Conservation (phyloP, 2,797 vertebrate genomes). For the Brachyrhaphis roseni region DNA sequence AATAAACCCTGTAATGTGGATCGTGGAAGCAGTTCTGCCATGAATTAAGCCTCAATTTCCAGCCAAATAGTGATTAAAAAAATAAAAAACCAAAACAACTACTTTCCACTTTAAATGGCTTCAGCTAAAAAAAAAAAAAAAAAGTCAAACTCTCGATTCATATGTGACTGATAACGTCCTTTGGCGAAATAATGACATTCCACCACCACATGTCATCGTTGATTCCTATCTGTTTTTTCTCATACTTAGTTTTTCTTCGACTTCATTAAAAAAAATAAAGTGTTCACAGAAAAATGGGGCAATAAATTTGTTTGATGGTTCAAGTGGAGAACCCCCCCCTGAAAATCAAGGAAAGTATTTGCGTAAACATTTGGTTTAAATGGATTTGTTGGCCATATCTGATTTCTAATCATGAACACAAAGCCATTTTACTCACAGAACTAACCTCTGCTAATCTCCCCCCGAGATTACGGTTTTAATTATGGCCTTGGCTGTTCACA, state of each 20-base stretch:
- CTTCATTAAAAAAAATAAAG: not conserved
- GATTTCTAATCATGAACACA: not conserved
- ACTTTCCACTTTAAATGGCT: not conserved
- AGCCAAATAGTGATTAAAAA: not conserved
- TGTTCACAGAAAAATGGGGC: not conserved
- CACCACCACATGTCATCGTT: not conserved
- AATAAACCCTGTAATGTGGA: not conserved
- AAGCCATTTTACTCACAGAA: not conserved
- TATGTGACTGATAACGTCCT: not conserved
- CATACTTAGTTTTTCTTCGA: not conserved
- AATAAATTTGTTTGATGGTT: not conserved
- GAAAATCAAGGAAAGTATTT: not conserved
- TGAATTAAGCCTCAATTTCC: not conserved
- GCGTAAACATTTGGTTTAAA: not conserved
- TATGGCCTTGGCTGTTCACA: not conserved
- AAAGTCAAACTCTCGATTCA: conserved; percentile 2
- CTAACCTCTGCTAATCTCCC: not conserved
- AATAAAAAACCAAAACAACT: not conserved
- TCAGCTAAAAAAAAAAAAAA: not conserved
- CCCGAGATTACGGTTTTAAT: not conserved
- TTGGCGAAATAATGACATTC: not conserved
- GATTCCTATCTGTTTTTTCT: conserved; percentile 5
- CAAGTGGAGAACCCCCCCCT: not conserved
- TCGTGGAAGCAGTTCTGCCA: not conserved
- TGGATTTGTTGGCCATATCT: not conserved